Base-by-base conservation (phyloP, 1,140 invertebrate genomes). In the Varroa destructor region DNA sequence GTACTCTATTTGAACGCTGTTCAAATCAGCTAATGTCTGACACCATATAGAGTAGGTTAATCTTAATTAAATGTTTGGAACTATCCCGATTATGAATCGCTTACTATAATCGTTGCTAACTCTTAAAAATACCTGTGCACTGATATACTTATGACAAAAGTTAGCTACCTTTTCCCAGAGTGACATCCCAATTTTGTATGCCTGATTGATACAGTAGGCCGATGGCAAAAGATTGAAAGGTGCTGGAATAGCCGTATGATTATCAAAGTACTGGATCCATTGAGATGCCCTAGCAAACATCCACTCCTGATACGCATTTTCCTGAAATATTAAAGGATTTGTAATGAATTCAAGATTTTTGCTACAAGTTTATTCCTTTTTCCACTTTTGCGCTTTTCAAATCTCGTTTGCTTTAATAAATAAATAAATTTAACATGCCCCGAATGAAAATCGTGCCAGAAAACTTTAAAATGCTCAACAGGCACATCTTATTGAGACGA, bases 171-270 rank as follows among this genome's bases (percentile, higher is more conserved):
- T 40, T 67, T 67, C 40, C n/a, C 14, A 67, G 61, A 67, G 14
- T 1, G 61, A 67, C 12, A 40, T 40, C 3, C 14, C 61, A 37
- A 67, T 67, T 40, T 67, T 46, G 46, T 67, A 67, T 2, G 61
- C 61, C 40, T 67, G 43, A 3, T 67, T 61, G 14, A 75, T 51
- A 12, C 73, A 64, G 42, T 75, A 72, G 61, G 74, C 72, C 8
- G 75, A 76, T 40, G 75, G 75, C 37, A 76, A 37, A 43, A 76
- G 64, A 64, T 76, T 76, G 37, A 76, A 76, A 0, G 75, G 75
- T 57, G 73, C 71, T 10, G 75, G 75, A 12, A 76, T 72, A 6
- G 74, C 57, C 56, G 71, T 72, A 10, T 73, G 73, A 51, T 74
- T 58, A 58, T 76, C 74, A 46, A 75, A 75, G 14, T 74, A 70